Evolutionary conservation across 2,888 invertebrate species (phyloP), one percentile per base, ranked within the genome.

Genomic region (Tubulanus polymorphus): DNA sequence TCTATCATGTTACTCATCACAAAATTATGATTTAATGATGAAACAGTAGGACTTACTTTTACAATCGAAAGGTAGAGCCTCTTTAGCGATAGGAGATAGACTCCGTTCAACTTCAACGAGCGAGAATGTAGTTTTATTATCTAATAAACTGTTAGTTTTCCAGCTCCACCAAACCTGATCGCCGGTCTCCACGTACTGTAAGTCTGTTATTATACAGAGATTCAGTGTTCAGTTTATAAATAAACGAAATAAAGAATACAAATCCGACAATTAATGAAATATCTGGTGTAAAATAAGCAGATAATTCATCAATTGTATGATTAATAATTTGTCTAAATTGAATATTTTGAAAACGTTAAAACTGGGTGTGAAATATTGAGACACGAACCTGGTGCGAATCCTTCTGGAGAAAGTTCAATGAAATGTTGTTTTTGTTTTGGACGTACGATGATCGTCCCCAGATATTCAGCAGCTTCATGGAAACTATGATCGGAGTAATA

Each of bases 381-480:
- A n/a, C n/a, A 29, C 50, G 52, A 60, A 78, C 78, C 78, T 65
- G 74, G 72, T 23, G 63, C 59, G 57, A 78, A 78, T 10, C 75
- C 75, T 41, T 68, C 70, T 28, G 69, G 68, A n/a, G 68, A 67
- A 20, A 78, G 61, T 51, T 74, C 69, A 5, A 79, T 60, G 45
- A 68, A 67, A 50, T 76, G 75, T 59, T 78, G 76, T 37, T 64
- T 66, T 28, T 72, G 74, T 58, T 73, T 74, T 2, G 78, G 77
- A 61, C 77, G 78, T 37, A 79, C 79, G 51, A 79, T 78, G 54
- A 79, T 68, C 10, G 78, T 78, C 6, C 79, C 79, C 0, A 78
- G 68, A 58, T 77, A 78, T 51, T 74, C 74, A 1, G 78, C 79
- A 3, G 78, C 75, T 55, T 75, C 74, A 48, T 77, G 68, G 60